Evolutionary conservation across 2,113 vertebrate genomes (phyloP).

Genomic region (Acrocephalus arundinaceus): DNA sequence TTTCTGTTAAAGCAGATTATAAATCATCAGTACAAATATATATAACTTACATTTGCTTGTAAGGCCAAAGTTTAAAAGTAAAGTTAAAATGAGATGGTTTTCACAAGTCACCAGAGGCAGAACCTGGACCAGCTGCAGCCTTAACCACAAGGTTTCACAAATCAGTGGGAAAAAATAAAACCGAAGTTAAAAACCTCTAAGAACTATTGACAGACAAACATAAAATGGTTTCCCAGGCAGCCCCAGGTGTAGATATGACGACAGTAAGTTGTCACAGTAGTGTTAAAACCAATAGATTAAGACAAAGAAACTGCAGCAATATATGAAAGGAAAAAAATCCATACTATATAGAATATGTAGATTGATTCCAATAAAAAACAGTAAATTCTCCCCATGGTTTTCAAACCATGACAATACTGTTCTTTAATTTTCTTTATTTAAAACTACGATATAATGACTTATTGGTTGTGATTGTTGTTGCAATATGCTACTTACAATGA

Average conservation of each 20-base stretch:
- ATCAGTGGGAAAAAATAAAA: not conserved
- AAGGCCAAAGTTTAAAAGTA: conserved; percentile 80
- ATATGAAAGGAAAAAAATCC: conserved; percentile 67
- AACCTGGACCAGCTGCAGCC: conserved; percentile 67
- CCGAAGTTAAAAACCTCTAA: conserved; percentile 28
- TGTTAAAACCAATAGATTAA: conserved; percentile 75
- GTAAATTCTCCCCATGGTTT: conserved; percentile 65
- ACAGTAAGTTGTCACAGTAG: conserved; percentile 73
- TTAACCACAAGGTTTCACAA: conserved; percentile 61
- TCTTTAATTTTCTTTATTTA: conserved; percentile 66
- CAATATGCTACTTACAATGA: conserved; percentile 78
- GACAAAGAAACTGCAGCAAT: conserved; percentile 73
- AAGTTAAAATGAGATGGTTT: conserved; percentile 78
- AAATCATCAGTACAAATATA: conserved; percentile 89
- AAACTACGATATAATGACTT: conserved; percentile 72
- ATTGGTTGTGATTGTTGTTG: conserved; percentile 77
- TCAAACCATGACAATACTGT: conserved; percentile 77
- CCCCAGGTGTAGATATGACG: conserved; percentile 61
- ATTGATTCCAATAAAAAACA: conserved; percentile 64
- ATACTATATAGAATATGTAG: conserved; percentile 67
- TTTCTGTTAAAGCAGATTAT: conserved; percentile 88
- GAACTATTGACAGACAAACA: conserved; percentile 58
- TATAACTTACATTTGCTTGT: conserved; percentile 86
- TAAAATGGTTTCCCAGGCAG: conserved; percentile 54
- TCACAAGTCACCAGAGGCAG: conserved; percentile 66